These are phyloP conservation scores for Aspidiotus destructor DNA, from an alignment of 2,888 invertebrate species.

Conservation along the genomic window DNA sequence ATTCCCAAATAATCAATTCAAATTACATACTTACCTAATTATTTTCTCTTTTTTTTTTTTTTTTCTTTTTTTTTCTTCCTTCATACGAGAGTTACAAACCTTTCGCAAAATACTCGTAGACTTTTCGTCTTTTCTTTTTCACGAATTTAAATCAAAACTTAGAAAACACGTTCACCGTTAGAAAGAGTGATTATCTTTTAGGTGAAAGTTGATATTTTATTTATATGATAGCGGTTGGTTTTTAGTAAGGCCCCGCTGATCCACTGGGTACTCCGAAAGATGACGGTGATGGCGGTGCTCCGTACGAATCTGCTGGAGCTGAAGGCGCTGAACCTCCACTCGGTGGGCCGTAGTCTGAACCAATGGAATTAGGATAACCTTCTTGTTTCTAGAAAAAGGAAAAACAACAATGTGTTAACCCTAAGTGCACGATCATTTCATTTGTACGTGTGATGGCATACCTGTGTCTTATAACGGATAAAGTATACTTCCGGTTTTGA, in stretches of 20 bases:
- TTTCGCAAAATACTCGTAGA: not conserved
- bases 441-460: slow-evolving; percentile 40
- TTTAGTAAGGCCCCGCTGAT: slow-evolving; percentile 30
- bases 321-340: slow-evolving; percentile 40
- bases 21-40: not conserved
- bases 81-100: not conserved
- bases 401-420: not conserved
- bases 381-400: slow-evolving; percentile 48
- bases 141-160: too few species aligned
- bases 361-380: slow-evolving; percentile 49
- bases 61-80: not conserved
- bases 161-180: not conserved
- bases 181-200: not conserved
- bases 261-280: slow-evolving; percentile 37
- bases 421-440: too few species aligned
- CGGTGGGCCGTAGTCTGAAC: slow-evolving; percentile 48
- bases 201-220: too few species aligned
- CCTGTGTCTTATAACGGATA: slow-evolving; percentile 80
- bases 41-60: not conserved
- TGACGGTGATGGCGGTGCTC: slow-evolving; percentile 47
- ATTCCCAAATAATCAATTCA: not conserved
- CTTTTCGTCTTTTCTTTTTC: too few species aligned
- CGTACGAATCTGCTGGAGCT: slow-evolving; percentile 50
- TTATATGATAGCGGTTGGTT: slow-evolving; percentile 3
- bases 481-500: slow-evolving; percentile 84